phyloP scores from a whole-genome alignment of 2,797 vertebrate genomes.

The Myiotriccus ornatus region DNA sequence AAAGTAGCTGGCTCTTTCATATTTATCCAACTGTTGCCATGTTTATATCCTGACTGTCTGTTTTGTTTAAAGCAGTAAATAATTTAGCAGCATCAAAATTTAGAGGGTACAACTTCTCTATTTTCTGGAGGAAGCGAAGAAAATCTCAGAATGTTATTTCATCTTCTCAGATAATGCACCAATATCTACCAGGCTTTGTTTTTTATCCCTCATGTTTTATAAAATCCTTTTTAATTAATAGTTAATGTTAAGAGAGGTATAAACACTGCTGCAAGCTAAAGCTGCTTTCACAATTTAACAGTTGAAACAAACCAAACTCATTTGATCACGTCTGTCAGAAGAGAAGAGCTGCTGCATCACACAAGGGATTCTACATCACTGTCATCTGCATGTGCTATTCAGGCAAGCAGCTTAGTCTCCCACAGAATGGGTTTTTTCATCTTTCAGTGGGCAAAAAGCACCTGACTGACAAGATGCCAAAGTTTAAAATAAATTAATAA shows the following conservation, averaged over 20 bases:
- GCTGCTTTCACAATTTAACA: not conserved
- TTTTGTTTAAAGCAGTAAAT: conserved; percentile 25
- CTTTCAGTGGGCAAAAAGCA: not conserved
- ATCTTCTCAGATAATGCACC: not conserved
- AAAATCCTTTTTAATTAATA: conserved; percentile 39
- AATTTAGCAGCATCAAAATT: conserved; percentile 5
- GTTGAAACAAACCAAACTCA: not conserved
- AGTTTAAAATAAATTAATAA: not conserved
- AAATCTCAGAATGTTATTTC: not conserved
- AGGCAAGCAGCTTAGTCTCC: not conserved
- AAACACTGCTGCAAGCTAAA: not conserved
- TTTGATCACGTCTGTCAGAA: not conserved
- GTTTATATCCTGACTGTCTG: not conserved
- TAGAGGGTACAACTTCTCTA: not conserved
- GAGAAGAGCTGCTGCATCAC: not conserved
- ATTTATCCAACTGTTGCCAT: not conserved
- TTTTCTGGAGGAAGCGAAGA: not conserved
- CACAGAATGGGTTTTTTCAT: not conserved
- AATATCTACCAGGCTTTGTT: not conserved
- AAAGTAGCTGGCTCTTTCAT: not conserved
- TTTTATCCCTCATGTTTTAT: not conserved
- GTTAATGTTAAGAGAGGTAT: not conserved
- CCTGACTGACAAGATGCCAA: not conserved
- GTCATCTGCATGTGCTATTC: not conserved
- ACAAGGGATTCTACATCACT: not conserved